Base-by-base conservation (phyloP, 2,888 invertebrate species). In the Xanthorhoe spadicearia region DNA sequence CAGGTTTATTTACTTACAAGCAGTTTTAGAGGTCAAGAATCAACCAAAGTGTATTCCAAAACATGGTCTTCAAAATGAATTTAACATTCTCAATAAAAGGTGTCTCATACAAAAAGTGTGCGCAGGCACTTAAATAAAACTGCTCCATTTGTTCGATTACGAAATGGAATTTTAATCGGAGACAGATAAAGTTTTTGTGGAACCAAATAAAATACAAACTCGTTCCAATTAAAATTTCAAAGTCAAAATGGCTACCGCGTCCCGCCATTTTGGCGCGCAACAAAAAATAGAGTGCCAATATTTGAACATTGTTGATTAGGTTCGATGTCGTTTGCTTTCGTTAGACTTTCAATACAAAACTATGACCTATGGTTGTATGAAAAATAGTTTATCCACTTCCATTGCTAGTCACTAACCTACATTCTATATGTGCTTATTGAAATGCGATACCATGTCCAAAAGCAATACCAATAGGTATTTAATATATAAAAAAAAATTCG, bases 181-280 rank as follows among this genome's bases (percentile, higher is more conserved):
- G 53, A 49, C 67, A 76, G 77, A 77, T 70, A 70, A 77, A 76
- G 70, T 75, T 78, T 76, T 76, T 78, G 70, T 72, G 69, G 72
- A 83, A 67, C 61, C 62, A 84, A 84, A 86, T 87, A 83, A 85
- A 77, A 79, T 82, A 86, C 87, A 87, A 77, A 84, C 82, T 85
- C 85, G 84, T 84, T 77, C 91, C 91, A 92, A 92, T 92, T 92
- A 92, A 93, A 88, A 92, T 92, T 90, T 85, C 82, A 74, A 83
- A 84, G 84, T 79, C 83, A 89, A 89, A 88, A 92, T 92, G 90
- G 91, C 88, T 86, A 82, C 89, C 82, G 77, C 79, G 79, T 77
- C 76, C 85, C 84, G 89, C 90, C 90, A 92, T 92, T 84, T 90
- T 90, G 84, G 70, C 74, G 76, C 71, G 64, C 58, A 57, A 71